phyloP scores from a whole-genome alignment of 1,140 invertebrate genomes.

The Lordiphosa mommai region DNA sequence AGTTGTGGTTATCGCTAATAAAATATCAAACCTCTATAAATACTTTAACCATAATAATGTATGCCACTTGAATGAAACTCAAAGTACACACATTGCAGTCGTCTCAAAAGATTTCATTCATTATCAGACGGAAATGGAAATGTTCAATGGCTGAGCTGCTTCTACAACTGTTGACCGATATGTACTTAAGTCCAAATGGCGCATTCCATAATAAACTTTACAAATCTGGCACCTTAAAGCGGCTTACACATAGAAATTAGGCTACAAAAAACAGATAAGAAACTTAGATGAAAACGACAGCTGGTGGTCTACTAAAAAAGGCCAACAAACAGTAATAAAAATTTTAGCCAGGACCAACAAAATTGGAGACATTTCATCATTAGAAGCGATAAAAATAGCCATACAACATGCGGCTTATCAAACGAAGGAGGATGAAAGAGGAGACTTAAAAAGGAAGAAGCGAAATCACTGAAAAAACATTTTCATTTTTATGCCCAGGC shows the following conservation, averaged over 20 bases:
- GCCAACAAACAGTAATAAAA: slow-evolving; percentile 45
- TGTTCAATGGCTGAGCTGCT: slow-evolving; percentile 24
- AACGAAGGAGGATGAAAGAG: slow-evolving; percentile 3
- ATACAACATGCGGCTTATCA: slow-evolving; percentile 13
- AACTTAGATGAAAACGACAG: slow-evolving; percentile 16
- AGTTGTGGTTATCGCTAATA: slow-evolving; percentile 37
- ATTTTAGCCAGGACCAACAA: slow-evolving; percentile 17
- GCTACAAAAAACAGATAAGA: slow-evolving; percentile 14
- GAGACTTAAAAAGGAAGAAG: background rate
- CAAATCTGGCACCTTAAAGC: slow-evolving; percentile 52
- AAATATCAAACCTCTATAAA: slow-evolving; percentile 42
- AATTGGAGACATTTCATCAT: slow-evolving; percentile 40
- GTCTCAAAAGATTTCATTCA: slow-evolving; percentile 43
- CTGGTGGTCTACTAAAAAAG: slow-evolving; percentile 44
- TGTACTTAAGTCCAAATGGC: background rate
- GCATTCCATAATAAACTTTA: slow-evolving; percentile 1
- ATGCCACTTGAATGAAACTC: slow-evolving; percentile 40
- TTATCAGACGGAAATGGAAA: slow-evolving; percentile 30
- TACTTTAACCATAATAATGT: slow-evolving; percentile 28
- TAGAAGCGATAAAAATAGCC: slow-evolving; percentile 45
- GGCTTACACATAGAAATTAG: slow-evolving; percentile 51
- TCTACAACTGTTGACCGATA: slow-evolving; percentile 47
- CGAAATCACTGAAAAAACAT: slow-evolving; percentile 8
- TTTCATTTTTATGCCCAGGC: slow-evolving; percentile 5
- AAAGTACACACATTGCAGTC: background rate